phyloP scores from a whole-genome alignment of 2,888 invertebrate genomes.

The Gastrophysa polygoni region DNA sequence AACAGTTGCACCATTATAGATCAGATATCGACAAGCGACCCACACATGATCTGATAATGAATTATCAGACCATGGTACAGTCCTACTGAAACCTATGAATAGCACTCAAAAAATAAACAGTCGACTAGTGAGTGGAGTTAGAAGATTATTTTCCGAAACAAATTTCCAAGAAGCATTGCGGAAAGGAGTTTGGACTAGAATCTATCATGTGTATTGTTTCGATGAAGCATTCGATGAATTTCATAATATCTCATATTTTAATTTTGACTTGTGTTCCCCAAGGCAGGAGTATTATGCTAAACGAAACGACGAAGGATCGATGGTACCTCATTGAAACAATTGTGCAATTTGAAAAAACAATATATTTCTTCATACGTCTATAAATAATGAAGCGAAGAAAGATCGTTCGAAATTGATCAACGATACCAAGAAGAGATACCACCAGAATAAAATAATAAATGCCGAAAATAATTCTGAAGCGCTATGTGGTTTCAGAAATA shows the following conservation, averaged over 20 bases:
- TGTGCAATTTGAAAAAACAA: constrained; percentile 2
- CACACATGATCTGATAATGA: too few relatives aligned
- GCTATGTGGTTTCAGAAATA: too few relatives aligned
- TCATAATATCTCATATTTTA: too few relatives aligned
- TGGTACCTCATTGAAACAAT: not conserved
- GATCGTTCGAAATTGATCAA: not conserved
- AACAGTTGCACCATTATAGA: not conserved
- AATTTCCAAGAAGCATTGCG: too few relatives aligned
- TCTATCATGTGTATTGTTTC: not conserved
- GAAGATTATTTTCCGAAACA: too few relatives aligned
- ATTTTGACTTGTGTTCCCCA: too few relatives aligned
- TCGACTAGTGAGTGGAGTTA: too few relatives aligned
- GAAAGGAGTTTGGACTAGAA: constrained; percentile 1
- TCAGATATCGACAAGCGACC: not conserved
- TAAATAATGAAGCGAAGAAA: constrained; percentile 3
- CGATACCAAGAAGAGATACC: not conserved
- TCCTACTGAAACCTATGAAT: not conserved
- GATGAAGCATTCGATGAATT: constrained; percentile 5
- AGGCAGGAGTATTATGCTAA: too few relatives aligned
- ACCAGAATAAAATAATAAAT: too few relatives aligned
- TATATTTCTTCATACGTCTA: not conserved
- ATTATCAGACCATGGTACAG: not conserved
- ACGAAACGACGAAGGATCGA: too few relatives aligned
- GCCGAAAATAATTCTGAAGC: too few relatives aligned
- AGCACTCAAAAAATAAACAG: not conserved